Evolutionary conservation across 2,797 vertebrate species (phyloP).

Genomic region (Pempheris klunzingeri): DNA sequence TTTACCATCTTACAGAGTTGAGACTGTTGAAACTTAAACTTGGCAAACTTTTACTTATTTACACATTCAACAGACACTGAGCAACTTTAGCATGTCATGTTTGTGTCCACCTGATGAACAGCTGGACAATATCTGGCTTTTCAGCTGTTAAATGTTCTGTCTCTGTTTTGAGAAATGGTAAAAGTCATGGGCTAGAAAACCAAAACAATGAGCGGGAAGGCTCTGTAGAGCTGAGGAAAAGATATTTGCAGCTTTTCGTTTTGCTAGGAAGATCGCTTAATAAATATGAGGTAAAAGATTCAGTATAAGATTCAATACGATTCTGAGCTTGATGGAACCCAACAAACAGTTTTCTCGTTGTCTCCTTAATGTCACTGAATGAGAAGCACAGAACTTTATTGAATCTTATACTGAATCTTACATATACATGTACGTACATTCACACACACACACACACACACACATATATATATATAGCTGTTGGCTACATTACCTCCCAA

Average conservation of each 20-base stretch:
- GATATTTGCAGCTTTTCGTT: neutral
- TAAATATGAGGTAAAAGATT: neutral
- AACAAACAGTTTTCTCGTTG: neutral
- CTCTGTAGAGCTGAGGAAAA: neutral
- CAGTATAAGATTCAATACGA: neutral
- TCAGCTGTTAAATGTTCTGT: neutral
- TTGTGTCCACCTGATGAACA: neutral
- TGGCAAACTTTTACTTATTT: neutral
- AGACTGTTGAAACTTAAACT: neutral
- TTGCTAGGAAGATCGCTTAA: neutral
- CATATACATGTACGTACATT: no score
- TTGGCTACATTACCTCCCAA: slow-evolving; percentile 36
- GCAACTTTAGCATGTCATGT: neutral
- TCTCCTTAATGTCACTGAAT: neutral
- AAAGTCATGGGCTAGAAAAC: neutral
- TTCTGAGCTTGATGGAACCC: neutral
- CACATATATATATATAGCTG: slow-evolving; percentile 55
- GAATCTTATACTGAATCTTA: no score
- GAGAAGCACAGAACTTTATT: no score
- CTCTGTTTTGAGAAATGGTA: neutral
- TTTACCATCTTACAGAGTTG: neutral
- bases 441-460: no score
- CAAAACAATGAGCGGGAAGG: neutral
- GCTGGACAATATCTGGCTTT: neutral
- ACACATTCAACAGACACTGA: neutral